A percentile compares a stretch with the other conserved stretches of the same genome.
Evolutionary conservation across 2,797 vertebrate species (phyloP).

Genomic region (Esox masquinongy): DNA sequence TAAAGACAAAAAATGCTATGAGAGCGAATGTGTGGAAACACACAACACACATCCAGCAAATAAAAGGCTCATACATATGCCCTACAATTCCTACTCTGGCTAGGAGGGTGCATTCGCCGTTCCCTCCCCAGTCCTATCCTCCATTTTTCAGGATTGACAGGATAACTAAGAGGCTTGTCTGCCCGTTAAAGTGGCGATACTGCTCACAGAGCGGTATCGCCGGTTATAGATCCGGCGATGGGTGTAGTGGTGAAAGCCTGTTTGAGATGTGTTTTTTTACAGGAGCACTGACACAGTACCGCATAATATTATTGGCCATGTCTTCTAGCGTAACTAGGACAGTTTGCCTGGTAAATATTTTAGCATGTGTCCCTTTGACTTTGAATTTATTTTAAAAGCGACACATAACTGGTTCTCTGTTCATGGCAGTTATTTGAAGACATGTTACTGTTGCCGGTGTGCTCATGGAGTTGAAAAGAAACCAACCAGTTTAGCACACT

Average conservation of each 20-base stretch:
- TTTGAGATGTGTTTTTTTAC: not conserved
- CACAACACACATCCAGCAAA: constrained; percentile 47
- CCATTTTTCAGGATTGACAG: constrained; percentile 21
- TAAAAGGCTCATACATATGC: constrained; percentile 37
- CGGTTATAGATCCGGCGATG: not conserved
- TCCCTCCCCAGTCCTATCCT: constrained; percentile 38
- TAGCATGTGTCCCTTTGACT: not conserved
- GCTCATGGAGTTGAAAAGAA: constrained; percentile 43
- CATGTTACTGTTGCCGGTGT: constrained; percentile 25
- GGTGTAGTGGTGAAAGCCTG: not conserved
- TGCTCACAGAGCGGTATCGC: not conserved
- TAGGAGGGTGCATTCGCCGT: constrained; percentile 45
- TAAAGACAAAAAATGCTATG: constrained; percentile 48
- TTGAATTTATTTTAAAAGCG: not conserved
- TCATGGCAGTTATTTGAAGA: constrained; percentile 32
- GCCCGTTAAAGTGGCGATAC: not conserved
- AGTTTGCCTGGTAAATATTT: not conserved
- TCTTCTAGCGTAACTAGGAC: not conserved
- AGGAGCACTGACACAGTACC: not conserved
- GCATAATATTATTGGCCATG: not conserved
- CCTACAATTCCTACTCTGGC: constrained; percentile 53
- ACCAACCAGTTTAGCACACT: constrained; percentile 51
- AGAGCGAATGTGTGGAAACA: constrained; percentile 53
- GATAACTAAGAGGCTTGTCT: not conserved
- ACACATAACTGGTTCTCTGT: constrained; percentile 14